Conservation (phyloP, 1,140 invertebrate genomes). For the Achatina immaculata region DNA sequence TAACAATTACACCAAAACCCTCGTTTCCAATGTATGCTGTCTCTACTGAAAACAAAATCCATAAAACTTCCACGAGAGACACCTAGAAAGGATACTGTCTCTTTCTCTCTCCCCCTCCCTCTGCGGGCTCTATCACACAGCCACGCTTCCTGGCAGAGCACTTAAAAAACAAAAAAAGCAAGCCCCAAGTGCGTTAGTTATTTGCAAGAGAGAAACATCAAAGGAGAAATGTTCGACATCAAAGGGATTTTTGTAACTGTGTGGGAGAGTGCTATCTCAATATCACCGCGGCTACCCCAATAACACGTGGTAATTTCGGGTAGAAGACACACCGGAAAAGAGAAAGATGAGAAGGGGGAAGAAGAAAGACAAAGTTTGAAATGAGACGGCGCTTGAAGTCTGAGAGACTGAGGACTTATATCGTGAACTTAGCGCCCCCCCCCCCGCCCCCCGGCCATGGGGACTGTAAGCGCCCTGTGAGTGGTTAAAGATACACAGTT, state of each 20-base stretch:
- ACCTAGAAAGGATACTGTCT: too few relatives aligned
- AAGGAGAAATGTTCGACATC: constrained; percentile 21
- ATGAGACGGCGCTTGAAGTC: not conserved
- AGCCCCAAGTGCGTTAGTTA: constrained; percentile 25
- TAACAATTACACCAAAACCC: too few relatives aligned
- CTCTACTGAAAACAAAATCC: too few relatives aligned
- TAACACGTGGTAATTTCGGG: constrained; percentile 5
- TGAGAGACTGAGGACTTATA: not conserved
- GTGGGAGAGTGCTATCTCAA: constrained; percentile 17
- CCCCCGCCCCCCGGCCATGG: not conserved
- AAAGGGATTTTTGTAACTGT: constrained; percentile 31
- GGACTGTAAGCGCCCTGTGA: too few relatives aligned
- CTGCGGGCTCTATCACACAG: too few relatives aligned
- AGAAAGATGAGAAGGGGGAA: not conserved
- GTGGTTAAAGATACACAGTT: too few relatives aligned
- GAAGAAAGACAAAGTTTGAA: not conserved
- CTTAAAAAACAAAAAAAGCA: not conserved
- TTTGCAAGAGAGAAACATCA: constrained; percentile 37
- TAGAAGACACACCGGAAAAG: not conserved
- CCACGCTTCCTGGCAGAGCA: not conserved
- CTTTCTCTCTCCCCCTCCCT: too few relatives aligned
- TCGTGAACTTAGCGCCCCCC: not conserved
- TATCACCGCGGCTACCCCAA: not conserved
- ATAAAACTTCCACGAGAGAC: too few relatives aligned
- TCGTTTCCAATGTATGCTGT: too few relatives aligned